These are phyloP conservation scores for Anthophora plumipes DNA, from an alignment of 2,888 invertebrate genomes.

Conservation along the genomic window DNA sequence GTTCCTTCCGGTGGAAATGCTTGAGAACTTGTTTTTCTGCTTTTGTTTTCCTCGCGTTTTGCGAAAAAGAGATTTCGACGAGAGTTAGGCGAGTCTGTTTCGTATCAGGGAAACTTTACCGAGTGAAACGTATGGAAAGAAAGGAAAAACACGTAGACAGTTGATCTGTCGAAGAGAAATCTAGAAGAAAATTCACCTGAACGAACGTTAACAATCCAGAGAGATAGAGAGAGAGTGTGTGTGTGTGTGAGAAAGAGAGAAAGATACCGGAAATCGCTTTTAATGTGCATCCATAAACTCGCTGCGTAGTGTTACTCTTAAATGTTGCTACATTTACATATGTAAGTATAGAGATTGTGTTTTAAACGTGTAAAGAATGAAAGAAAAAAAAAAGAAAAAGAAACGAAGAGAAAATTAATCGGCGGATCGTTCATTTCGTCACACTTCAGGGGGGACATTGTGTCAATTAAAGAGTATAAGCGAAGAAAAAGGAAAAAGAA, in stretches of 20 bases:
- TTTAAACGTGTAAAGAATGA: constrained; percentile 65
- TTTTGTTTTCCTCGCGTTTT: too few relatives aligned
- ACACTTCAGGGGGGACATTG: constrained; percentile 49
- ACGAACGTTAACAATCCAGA: too few relatives aligned
- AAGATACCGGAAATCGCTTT: constrained; percentile 69
- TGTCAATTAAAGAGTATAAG: constrained; percentile 70
- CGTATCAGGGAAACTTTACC: neutral
- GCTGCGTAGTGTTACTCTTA: constrained; percentile 73
- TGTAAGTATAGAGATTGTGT: constrained; percentile 72
- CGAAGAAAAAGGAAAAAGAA: neutral
- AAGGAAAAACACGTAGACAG: neutral
- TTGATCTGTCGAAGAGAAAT: constrained; percentile 11
- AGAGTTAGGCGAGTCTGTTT: constrained; percentile 29
- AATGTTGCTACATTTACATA: constrained; percentile 72
- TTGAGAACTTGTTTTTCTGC: constrained; percentile 1
- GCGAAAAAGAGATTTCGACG: constrained; percentile 4
- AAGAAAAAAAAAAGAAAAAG: too few relatives aligned
- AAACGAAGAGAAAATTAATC: too few relatives aligned
- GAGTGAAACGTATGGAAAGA: neutral
- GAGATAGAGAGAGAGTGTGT: neutral
- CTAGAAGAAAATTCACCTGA: constrained; percentile 21
- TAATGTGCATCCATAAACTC: constrained; percentile 75
- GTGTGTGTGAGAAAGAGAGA: neutral
- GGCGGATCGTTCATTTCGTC: constrained; percentile 42
- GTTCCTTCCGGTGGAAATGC: constrained; percentile 17